These are phyloP conservation scores for Oreochromis grahami DNA, from an alignment of 2,797 vertebrate genomes.

Conservation along the genomic window DNA sequence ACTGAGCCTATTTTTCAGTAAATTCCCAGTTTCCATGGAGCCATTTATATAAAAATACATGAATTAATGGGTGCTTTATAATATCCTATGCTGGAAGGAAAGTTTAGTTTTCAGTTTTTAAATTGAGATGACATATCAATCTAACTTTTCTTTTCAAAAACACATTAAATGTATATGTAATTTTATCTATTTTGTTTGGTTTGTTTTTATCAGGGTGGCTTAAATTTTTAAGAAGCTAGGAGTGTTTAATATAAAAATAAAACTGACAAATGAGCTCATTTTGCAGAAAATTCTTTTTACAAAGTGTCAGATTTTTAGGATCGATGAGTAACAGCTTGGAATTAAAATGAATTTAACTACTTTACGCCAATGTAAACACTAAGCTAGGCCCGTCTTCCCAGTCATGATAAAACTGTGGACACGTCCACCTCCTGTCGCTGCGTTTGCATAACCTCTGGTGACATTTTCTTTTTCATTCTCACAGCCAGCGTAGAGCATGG, in stretches of 20 bases:
- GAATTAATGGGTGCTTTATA: fast-evolving
- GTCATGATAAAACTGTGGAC: fast-evolving
- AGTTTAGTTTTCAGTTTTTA: background rate
- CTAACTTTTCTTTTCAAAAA: fast-evolving
- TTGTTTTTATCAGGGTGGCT: fast-evolving
- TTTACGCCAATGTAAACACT: background rate
- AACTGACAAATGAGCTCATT: fast-evolving
- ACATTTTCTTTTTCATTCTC: background rate
- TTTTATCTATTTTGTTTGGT: fast-evolving
- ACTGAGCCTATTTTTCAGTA: fast-evolving
- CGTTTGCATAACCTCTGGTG: fast-evolving
- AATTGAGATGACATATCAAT: background rate
- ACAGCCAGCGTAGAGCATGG: fast-evolving
- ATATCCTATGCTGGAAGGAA: fast-evolving
- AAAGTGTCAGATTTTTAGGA: fast-evolving
- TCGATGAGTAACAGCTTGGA: fast-evolving
- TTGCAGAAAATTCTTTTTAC: fast-evolving
- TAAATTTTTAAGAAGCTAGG: fast-evolving
- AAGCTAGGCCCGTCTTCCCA: fast-evolving
- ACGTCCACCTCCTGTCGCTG: fast-evolving
- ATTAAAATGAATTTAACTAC: fast-evolving
- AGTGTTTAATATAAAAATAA: background rate
- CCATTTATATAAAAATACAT: fast-evolving
- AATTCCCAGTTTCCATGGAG: fast-evolving
- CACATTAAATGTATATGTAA: fast-evolving